These are phyloP conservation scores for Drosophila atroscutellata DNA, from an alignment of 2,888 invertebrate species.

Conservation along the genomic window DNA sequence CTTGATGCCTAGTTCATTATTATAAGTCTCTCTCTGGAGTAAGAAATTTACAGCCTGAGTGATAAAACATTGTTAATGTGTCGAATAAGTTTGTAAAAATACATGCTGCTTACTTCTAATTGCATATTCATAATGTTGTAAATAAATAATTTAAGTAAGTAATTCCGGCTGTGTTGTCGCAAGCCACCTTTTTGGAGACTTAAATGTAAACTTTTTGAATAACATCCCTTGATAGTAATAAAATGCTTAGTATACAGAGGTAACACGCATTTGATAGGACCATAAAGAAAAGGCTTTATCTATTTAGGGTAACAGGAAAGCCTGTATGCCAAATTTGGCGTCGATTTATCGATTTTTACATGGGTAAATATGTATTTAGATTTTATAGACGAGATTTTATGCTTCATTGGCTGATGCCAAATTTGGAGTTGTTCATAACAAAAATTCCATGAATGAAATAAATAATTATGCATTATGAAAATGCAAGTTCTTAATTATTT, in stretches of 20 bases:
- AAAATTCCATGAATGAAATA: background rate
- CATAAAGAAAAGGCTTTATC: background rate
- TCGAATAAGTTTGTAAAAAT: background rate
- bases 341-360: background rate
- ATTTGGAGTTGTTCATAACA: background rate
- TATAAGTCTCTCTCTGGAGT: background rate
- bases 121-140: no score
- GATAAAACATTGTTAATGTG: background rate
- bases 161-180: background rate
- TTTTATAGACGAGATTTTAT: background rate
- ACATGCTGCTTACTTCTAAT: background rate
- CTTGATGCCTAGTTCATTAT: background rate
- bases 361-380: background rate
- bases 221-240: background rate
- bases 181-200: background rate
- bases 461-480: background rate
- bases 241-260: background rate
- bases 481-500: background rate
- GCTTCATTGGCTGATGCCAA: background rate
- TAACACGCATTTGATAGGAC: background rate
- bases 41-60: background rate
- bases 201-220: background rate
- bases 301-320: background rate
- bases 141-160: background rate
- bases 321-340: background rate